phyloP scores from a whole-genome alignment of 1,140 invertebrate species.

The Neodiprion fabricii region DNA sequence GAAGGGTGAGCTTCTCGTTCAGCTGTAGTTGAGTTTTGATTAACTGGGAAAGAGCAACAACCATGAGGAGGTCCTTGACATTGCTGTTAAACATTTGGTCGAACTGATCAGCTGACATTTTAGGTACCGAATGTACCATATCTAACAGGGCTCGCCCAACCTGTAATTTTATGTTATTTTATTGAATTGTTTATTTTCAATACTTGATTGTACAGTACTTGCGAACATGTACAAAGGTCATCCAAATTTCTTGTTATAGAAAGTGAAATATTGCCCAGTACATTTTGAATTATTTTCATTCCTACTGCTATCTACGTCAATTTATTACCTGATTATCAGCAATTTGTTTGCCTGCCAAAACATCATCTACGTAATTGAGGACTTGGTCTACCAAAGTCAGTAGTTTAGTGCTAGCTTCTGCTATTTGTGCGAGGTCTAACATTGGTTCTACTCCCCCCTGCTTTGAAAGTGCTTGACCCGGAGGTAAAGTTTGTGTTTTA shows the following conservation, averaged over 20 bases:
- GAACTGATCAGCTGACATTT: conserved; percentile 89
- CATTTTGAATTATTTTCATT: background rate
- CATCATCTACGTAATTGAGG: conserved; percentile 88
- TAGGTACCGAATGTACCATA: conserved; percentile 89
- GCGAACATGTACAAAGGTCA: background rate
- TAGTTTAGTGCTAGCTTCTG: conserved; percentile 80
- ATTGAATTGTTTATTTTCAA: too few relatives aligned
- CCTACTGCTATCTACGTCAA: background rate
- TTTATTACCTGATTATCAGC: conserved; percentile 72
- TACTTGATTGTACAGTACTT: background rate
- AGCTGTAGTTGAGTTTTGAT: conserved; percentile 94
- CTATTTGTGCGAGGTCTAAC: conserved; percentile 86
- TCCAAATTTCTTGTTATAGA: background rate
- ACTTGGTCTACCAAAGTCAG: conserved; percentile 81
- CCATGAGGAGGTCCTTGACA: conserved; percentile 96
- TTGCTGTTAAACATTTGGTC: conserved; percentile 95
- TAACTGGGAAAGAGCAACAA: conserved; percentile 93
- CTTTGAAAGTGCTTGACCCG: conserved; percentile 40
- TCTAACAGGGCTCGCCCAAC: conserved; percentile 87
- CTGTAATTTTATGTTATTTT: conserved; percentile 30
- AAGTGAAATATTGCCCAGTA: too few relatives aligned
- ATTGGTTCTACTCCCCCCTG: conserved; percentile 77
- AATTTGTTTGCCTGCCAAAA: conserved; percentile 73
- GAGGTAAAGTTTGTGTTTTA: conserved; percentile 68
- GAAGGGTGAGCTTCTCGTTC: conserved; percentile 90